These are phyloP conservation scores for Lucilia cuprina DNA, from an alignment of 1,140 invertebrate species.

Conservation along the genomic window DNA sequence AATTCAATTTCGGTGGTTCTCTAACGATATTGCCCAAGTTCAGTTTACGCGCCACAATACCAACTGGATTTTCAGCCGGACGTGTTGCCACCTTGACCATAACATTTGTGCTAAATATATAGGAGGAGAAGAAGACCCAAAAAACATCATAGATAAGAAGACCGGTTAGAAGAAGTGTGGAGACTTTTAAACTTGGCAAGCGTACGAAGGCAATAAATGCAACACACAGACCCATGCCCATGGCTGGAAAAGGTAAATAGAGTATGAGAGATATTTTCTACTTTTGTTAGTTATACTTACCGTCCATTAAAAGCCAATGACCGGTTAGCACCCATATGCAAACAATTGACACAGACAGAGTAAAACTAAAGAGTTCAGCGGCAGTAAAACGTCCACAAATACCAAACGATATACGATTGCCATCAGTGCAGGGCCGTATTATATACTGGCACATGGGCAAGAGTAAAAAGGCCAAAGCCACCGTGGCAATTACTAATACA, in stretches of 20 bases:
- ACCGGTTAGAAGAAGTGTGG: constrained; percentile 91
- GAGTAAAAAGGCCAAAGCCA: constrained; percentile 93
- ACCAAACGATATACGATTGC: constrained; percentile 89
- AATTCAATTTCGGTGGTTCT: constrained; percentile 91
- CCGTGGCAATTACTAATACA: constrained; percentile 88
- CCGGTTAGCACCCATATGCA: constrained; percentile 97
- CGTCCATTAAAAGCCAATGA: constrained; percentile 98
- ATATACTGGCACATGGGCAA: constrained; percentile 98
- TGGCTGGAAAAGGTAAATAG: constrained; percentile 69
- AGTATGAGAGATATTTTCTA: too few species aligned
- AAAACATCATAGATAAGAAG: constrained; percentile 97
- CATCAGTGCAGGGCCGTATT: constrained; percentile 84
- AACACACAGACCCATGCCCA: constrained; percentile 96
- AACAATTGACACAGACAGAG: constrained; percentile 90
- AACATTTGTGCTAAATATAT: constrained; percentile 96
- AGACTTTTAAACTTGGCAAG: constrained; percentile 95
- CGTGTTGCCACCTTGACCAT: constrained; percentile 92
- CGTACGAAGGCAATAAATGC: constrained; percentile 97
- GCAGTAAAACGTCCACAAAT: constrained; percentile 89
- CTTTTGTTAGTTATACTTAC: constrained; percentile 60
- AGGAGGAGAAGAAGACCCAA: constrained; percentile 98
- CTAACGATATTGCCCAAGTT: constrained; percentile 86
- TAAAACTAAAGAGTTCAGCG: constrained; percentile 92
- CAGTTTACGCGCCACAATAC: constrained; percentile 88
- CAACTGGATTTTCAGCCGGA: constrained; percentile 95